These are phyloP conservation scores for Ictidomys tridecemlineatus DNA, from an alignment of 2,113 vertebrate genomes.

Conservation along the genomic window DNA sequence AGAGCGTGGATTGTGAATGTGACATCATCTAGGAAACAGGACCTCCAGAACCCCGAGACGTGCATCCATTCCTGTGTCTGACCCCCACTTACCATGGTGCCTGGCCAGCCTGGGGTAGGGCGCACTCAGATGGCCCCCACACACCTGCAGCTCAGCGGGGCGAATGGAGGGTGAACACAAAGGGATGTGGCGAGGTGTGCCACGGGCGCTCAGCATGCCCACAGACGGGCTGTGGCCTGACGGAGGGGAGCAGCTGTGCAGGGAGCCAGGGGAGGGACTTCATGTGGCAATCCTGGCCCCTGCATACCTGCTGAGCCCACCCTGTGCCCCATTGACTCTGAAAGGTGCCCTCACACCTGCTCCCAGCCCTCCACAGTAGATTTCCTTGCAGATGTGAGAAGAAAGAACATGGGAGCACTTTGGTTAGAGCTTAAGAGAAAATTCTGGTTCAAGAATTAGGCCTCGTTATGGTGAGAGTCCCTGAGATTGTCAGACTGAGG, in stretches of 20 bases:
- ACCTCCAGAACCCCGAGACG: neutral
- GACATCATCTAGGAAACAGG: neutral
- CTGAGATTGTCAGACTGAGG: neutral
- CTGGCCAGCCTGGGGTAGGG: neutral
- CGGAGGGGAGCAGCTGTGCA: neutral
- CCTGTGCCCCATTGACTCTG: neutral
- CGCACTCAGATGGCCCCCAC: too few relatives aligned
- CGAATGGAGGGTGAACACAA: too few relatives aligned
- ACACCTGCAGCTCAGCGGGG: rapidly evolving
- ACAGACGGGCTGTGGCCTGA: too few relatives aligned
- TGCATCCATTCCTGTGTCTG: neutral
- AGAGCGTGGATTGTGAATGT: neutral
- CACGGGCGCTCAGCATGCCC: neutral
- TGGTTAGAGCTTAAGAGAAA: neutral
- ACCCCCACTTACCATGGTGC: too few relatives aligned
- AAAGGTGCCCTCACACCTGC: neutral
- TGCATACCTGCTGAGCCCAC: rapidly evolving
- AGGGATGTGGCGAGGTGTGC: neutral
- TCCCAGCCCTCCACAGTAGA: too few relatives aligned
- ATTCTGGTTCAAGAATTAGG: neutral
- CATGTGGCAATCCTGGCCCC: neutral
- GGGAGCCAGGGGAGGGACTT: neutral
- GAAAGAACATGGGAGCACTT: neutral
- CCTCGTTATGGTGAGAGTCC: neutral
- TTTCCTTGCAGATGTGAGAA: neutral